phyloP scores from a whole-genome alignment of 2,113 vertebrate species.

The Otis tarda region DNA sequence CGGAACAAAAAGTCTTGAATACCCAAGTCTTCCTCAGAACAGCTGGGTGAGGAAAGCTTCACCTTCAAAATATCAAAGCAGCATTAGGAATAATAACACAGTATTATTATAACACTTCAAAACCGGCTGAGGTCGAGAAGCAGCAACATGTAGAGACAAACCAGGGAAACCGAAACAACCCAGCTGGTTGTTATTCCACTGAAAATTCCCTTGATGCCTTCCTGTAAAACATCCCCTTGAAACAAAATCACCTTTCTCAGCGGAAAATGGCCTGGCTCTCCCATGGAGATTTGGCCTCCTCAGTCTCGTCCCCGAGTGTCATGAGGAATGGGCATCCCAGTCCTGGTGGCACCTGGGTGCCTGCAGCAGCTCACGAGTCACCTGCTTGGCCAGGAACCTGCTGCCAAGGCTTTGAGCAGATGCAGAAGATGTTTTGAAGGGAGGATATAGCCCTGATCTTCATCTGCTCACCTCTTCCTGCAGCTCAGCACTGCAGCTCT shows the following conservation, averaged over 20 bases:
- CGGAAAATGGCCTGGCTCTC: neutral
- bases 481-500: fast-evolving
- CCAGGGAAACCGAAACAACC: constrained; percentile 8
- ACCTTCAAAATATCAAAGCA: constrained; percentile 50
- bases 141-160: constrained; percentile 52
- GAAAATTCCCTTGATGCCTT: constrained; percentile 30
- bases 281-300: neutral
- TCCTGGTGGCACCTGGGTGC: neutral
- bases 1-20: constrained; percentile 35
- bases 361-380: neutral
- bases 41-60: constrained; percentile 22
- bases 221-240: constrained; percentile 11
- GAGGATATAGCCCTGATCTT: neutral
- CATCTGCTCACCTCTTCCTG: neutral
- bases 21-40: constrained; percentile 27
- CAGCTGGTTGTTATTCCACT: neutral
- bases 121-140: constrained; percentile 11
- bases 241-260: neutral
- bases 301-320: neutral
- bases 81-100: neutral
- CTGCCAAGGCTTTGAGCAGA: neutral
- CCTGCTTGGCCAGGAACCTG: neutral
- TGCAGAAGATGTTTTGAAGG: neutral
- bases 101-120: constrained; percentile 31
- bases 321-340: neutral